Base-by-base conservation (phyloP, 1,140 invertebrate genomes). In the Zaprionus davidi region DNA sequence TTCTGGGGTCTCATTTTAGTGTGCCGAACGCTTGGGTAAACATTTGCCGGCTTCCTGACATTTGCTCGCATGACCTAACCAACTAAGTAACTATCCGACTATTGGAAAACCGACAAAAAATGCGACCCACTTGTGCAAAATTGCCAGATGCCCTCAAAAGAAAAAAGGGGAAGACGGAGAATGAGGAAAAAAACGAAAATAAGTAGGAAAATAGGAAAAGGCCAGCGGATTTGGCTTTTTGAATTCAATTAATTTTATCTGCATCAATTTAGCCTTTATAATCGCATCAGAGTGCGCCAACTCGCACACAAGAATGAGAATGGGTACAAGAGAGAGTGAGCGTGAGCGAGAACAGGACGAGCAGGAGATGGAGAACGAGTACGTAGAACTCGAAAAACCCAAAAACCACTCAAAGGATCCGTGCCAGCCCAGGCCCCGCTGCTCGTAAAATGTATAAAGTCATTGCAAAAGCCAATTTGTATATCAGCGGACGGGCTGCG, bases 231-330 rank as follows among this genome's bases (percentile, higher is more conserved):
- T 88, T 86, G 71, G 78, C 84, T 87, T 84, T 86, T 88, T 88
- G 84, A 87, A 87, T 87, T 87, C 84, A 87, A 87, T 87, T 87
- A 87, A 87, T 87, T 87, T 87, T 88, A 87, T 87, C 84, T 87
- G 81, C 84, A 87, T 87, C 84, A 87, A 87, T 87, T 87, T 87
- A 81, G 68, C 81, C 84, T 84, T 88, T 87, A 87, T 87, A 87
- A 87, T 88, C 84, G 84, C 84, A 87, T 87, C 84, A 88, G 80
- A 71, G 80, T 73, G 80, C 73, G 66, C 56, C 75, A 74, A 72
- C 70, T 72, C 70, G 55, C 36, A 70, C 41, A 71, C 41, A 69
- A 31, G 53, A 70, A 36, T 38, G 57, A 24, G 51, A 68, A 71
- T 41, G 22, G 57, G 53, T 2, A 46, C 41, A n/a, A 6, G 15